phyloP scores from a whole-genome alignment of 2,888 invertebrate species.

The Latheticus oryzae region DNA sequence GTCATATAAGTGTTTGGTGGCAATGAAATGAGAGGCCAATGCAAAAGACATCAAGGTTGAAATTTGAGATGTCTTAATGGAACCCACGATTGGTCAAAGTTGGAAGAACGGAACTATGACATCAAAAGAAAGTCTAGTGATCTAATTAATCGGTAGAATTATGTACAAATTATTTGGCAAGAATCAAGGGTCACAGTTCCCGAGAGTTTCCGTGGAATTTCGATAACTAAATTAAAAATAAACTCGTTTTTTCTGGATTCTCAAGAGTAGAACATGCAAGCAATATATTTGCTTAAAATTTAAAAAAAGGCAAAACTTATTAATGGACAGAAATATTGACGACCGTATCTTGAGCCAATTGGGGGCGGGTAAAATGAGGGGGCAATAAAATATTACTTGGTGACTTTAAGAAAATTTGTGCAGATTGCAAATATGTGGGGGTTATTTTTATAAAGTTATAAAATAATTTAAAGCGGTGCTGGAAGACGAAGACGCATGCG shows the following conservation, averaged over 20 bases:
- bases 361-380: conserved; percentile 2
- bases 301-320: conserved; percentile 2
- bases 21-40: conserved; percentile 4
- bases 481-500: conserved; percentile 42
- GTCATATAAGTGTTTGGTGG: conserved; percentile 1
- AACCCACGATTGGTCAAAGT: conserved; percentile 27
- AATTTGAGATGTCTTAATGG: conserved; percentile 10
- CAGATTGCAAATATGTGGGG: conserved; percentile 29
- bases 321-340: conserved; percentile 2
- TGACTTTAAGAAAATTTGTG: conserved; percentile 25
- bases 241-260: conserved; percentile 25
- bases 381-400: conserved; percentile 9
- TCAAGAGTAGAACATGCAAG: conserved; percentile 20
- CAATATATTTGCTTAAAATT: conserved; percentile 2
- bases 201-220: conserved; percentile 30
- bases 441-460: conserved; percentile 40
- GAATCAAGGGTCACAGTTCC: conserved; percentile 30
- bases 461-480: conserved; percentile 41
- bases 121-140: conserved; percentile 22
- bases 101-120: conserved; percentile 33
- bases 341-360: conserved; percentile 2
- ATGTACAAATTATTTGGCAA: conserved; percentile 50
- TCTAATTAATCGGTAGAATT: conserved; percentile 37
- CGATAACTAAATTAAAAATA: conserved; percentile 21
- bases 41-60: background rate